Percentiles rank a stretch among this genome's conserved stretches.
phyloP scores from a whole-genome alignment of 2,113 vertebrate species.

The Lepidothrix coronata region DNA sequence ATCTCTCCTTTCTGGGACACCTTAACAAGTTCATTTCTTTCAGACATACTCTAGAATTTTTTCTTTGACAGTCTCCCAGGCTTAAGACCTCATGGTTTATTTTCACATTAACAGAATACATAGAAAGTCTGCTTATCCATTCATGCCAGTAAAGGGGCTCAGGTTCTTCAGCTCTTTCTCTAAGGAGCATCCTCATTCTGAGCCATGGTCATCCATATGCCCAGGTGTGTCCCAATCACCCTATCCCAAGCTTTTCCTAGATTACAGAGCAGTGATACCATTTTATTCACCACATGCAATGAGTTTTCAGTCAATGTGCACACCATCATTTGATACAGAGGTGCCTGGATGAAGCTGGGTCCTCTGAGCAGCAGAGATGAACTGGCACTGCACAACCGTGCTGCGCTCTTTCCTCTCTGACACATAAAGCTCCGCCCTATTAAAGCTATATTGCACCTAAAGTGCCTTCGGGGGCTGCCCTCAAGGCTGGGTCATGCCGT shows the following conservation, averaged over 20 bases:
- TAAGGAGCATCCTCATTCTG: background rate
- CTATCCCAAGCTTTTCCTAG: background rate
- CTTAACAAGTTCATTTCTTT: background rate
- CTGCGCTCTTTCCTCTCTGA: background rate
- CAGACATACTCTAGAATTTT: background rate
- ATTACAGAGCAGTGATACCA: background rate
- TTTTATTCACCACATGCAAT: background rate
- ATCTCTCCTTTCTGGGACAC: background rate
- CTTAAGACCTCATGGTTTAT: rapidly evolving
- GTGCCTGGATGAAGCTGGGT: background rate
- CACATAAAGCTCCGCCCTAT: background rate
- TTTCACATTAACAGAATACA: background rate
- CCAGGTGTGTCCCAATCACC: background rate
- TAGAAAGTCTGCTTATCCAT: background rate
- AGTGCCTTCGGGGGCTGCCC: background rate
- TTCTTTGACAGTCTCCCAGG: background rate
- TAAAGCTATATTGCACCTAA: background rate
- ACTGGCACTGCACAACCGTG: background rate
- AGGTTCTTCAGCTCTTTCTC: background rate
- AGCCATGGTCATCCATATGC: background rate
- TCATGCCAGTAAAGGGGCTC: background rate
- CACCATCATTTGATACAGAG: background rate
- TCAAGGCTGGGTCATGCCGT: background rate
- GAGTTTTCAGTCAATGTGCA: background rate
- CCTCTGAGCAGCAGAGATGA: background rate